A percentile compares a stretch with the other conserved stretches of the same genome.
phyloP scores from a whole-genome alignment of 1,140 invertebrate species.

The Aphaenogaster ashmeadi region DNA sequence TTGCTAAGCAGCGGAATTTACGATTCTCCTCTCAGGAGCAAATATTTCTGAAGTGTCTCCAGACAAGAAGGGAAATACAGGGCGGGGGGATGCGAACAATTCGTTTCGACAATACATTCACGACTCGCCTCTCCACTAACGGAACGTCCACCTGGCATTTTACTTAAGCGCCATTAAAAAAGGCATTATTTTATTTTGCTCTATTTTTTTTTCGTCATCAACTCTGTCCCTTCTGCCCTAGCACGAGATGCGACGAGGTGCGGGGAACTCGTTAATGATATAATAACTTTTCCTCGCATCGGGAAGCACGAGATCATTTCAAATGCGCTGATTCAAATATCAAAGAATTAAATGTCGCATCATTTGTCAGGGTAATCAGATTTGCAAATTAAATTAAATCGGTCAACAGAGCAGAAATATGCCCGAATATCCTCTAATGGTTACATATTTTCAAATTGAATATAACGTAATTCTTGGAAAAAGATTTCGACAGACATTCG shows the following conservation, averaged over 20 bases:
- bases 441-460: background rate
- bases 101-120: slow-evolving; percentile 67
- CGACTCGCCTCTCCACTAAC: slow-evolving; percentile 57
- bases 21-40: slow-evolving; percentile 28
- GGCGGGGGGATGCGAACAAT: slow-evolving; percentile 43
- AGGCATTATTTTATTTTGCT: slow-evolving; percentile 72
- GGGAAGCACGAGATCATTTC: slow-evolving; percentile 55
- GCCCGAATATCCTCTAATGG: background rate
- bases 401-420: background rate
- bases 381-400: background rate
- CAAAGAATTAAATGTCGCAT: slow-evolving; percentile 6
- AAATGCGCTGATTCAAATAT: slow-evolving; percentile 22
- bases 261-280: slow-evolving; percentile 69
- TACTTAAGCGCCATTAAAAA: slow-evolving; percentile 73
- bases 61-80: slow-evolving; percentile 17
- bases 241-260: slow-evolving; percentile 42
- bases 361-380: background rate
- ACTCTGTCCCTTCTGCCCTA: slow-evolving; percentile 45
- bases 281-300: slow-evolving; percentile 64
- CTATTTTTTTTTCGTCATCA: slow-evolving; percentile 70
- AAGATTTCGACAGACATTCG: background rate
- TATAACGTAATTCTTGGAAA: background rate
- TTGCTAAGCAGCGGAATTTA: slow-evolving; percentile 57
- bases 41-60: slow-evolving; percentile 45
- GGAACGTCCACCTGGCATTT: slow-evolving; percentile 68